These are phyloP conservation scores for Oryzaephilus surinamensis DNA, from an alignment of 1,140 invertebrate species.

Conservation along the genomic window DNA sequence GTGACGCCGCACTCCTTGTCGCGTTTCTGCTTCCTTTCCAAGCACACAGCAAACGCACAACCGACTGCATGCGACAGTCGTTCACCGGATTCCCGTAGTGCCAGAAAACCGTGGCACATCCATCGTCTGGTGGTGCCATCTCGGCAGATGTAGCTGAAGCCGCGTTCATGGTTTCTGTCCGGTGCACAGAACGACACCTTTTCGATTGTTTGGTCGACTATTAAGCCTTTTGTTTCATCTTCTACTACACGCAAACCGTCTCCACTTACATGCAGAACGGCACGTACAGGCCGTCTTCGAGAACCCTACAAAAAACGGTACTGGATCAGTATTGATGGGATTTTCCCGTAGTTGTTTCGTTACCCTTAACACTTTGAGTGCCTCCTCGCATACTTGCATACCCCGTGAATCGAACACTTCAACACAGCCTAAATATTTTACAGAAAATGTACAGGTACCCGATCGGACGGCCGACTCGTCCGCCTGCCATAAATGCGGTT, in stretches of 20 bases:
- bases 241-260: constrained; percentile 96
- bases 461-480: constrained; percentile 90
- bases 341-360: constrained; percentile 35
- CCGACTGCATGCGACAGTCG: constrained; percentile 96
- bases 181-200: constrained; percentile 99
- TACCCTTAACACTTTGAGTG: constrained; percentile 85
- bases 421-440: constrained; percentile 98
- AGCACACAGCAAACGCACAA: constrained; percentile 96
- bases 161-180: constrained; percentile 94
- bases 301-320: constrained; percentile 77
- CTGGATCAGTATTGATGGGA: too few species aligned
- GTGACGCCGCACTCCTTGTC: constrained; percentile 94
- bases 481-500: constrained; percentile 96
- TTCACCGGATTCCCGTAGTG: constrained; percentile 93
- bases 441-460: constrained; percentile 93
- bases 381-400: constrained; percentile 99
- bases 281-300: constrained; percentile 73
- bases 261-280: constrained; percentile 90
- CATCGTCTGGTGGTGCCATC: constrained; percentile 54
- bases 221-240: constrained; percentile 95
- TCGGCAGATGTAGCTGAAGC: constrained; percentile 53
- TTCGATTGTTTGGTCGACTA: constrained; percentile 99
- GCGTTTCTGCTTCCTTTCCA: constrained; percentile 94
- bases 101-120: constrained; percentile 99
- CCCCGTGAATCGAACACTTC: constrained; percentile 98